These are phyloP conservation scores for Anoplophora glabripennis DNA, from an alignment of 1,140 invertebrate genomes.

Conservation along the genomic window DNA sequence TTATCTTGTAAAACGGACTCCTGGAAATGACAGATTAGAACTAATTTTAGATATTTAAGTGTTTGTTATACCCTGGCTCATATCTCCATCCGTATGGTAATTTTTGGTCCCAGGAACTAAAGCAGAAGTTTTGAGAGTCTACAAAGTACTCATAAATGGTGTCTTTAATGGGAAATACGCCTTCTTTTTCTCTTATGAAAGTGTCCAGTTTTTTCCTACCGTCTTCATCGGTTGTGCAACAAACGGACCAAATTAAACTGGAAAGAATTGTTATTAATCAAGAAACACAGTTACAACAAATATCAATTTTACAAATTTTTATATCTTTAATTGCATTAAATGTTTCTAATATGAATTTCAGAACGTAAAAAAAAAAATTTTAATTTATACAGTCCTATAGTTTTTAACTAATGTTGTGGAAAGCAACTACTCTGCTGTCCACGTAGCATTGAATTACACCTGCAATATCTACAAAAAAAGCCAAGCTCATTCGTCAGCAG, in stretches of 20 bases:
- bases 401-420: no score
- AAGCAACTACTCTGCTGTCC: no score
- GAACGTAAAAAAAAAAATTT: no score
- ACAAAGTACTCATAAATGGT: slow-evolving; percentile 86
- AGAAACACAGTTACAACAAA: no score
- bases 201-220: slow-evolving; percentile 76
- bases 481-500: no score
- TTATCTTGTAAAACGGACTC: slow-evolving; percentile 73
- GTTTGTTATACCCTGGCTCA: not conserved
- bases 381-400: no score
- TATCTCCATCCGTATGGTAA: slow-evolving; percentile 58
- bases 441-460: no score
- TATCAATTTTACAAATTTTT: no score
- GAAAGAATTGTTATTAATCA: slow-evolving; percentile 20
- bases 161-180: slow-evolving; percentile 78
- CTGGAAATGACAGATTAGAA: slow-evolving; percentile 47
- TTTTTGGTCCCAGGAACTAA: slow-evolving; percentile 76
- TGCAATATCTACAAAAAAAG: no score
- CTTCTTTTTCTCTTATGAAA: slow-evolving; percentile 78
- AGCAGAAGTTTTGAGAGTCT: slow-evolving; percentile 63
- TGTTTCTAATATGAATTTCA: no score
- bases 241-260: slow-evolving; percentile 80
- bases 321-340: no score
- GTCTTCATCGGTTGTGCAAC: slow-evolving; percentile 73
- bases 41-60: not conserved